Conservation (phyloP, 1,140 invertebrate species). For the Cardiocondyla obscurior region DNA sequence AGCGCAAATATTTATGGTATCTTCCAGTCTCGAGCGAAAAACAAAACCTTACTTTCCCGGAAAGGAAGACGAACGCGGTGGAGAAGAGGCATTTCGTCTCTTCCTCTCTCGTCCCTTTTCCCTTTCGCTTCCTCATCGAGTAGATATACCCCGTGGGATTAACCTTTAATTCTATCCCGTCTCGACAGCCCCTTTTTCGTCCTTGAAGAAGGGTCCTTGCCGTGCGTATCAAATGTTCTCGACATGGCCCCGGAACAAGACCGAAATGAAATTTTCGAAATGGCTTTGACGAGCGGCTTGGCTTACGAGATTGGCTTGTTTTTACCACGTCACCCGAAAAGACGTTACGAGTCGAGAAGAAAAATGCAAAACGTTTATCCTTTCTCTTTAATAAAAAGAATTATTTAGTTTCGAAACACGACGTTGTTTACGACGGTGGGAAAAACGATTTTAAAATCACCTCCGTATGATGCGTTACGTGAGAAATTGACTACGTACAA, state of each 20-base stretch:
- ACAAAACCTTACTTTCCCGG: constrained; percentile 72
- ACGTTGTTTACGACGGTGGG: not conserved
- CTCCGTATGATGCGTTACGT: not conserved
- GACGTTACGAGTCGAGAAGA: not conserved
- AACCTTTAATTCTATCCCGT: constrained; percentile 84
- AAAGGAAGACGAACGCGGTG: constrained; percentile 57
- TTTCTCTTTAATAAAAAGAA: too few species aligned
- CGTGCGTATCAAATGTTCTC: constrained; percentile 53
- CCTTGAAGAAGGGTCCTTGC: constrained; percentile 49
- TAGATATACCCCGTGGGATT: constrained; percentile 79
- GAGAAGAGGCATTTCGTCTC: constrained; percentile 47
- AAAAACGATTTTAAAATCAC: not conserved
- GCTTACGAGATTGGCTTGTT: constrained; percentile 9
- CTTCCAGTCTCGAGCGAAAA: constrained; percentile 73
- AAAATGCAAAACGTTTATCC: not conserved
- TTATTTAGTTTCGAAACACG: not conserved
- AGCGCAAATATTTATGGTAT: constrained; percentile 82
- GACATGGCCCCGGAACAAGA: constrained; percentile 54
- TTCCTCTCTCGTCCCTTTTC: not conserved
- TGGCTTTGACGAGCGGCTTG: constrained; percentile 45
- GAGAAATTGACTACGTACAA: not conserved
- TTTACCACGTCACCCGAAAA: not conserved
- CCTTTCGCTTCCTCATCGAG: constrained; percentile 27
- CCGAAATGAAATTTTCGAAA: constrained; percentile 69
- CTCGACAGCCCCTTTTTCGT: constrained; percentile 69